Conservation (phyloP, 1,140 invertebrate genomes). For the Diabrotica undecimpunctata region DNA sequence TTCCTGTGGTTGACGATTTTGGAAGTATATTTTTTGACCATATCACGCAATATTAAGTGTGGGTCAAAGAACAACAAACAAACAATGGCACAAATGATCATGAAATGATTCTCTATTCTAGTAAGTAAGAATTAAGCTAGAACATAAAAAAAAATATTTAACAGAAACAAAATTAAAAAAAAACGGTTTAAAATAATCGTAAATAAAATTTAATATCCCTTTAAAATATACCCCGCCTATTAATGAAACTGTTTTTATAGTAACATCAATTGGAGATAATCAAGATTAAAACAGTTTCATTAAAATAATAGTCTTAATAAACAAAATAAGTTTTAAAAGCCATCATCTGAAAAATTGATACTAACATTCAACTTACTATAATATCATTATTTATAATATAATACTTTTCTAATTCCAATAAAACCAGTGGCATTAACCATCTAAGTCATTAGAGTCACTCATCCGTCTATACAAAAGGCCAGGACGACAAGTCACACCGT, state of each 20-base stretch:
- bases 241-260: background rate
- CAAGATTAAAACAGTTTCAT: too few species aligned
- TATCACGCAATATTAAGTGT: constrained; percentile 37
- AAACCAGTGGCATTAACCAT: too few species aligned
- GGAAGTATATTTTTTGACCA: constrained; percentile 37
- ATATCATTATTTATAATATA: too few species aligned
- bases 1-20: constrained; percentile 28
- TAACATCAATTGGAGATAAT: background rate
- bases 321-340: too few species aligned
- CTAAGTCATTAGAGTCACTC: too few species aligned
- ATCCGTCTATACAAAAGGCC: too few species aligned
- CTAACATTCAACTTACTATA: too few species aligned
- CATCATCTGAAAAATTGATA: too few species aligned
- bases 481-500: too few species aligned
- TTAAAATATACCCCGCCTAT: too few species aligned
- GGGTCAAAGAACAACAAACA: constrained; percentile 37
- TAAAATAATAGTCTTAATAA: too few species aligned
- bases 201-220: background rate
- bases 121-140: constrained; percentile 1
- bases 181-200: background rate
- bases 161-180: background rate
- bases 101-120: constrained; percentile 19
- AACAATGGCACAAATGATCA: constrained; percentile 31
- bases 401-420: too few species aligned
- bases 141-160: background rate